Evolutionary conservation across 2,888 invertebrate species (phyloP), one percentile per base, ranked within the genome.

Genomic region (Desoria tigrina): DNA sequence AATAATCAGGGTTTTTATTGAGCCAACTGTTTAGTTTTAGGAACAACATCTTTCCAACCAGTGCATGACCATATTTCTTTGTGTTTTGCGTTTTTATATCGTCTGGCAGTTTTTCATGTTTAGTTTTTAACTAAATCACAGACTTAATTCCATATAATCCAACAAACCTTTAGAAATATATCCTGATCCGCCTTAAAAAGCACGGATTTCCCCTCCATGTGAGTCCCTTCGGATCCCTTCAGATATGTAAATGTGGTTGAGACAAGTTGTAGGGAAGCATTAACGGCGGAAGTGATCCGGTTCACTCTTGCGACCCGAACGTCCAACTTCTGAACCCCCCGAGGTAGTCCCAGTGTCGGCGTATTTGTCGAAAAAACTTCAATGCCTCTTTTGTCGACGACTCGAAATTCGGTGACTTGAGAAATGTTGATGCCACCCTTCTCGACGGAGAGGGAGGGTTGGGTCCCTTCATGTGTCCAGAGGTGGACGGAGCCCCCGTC

Each of bases 181-280:
- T 91, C 90, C 77, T 89, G 88, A 78, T 91, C 90, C 0, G 92
- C 90, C 28, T 85, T 85, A 85, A 90, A 87, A 63, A 86, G 82
- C 18, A 92, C 83, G 72, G 87, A 85, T 68, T 87, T 86, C 11
- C 89, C 79, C 28, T 77, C 72, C 63, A 80, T 75, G 42, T 71
- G 71, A 27, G 79, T 76, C 28, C 92, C 92, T 80, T 93, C 92
- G 0, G 90, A 89, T 0, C 93, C 93, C 65, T 87, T 85, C 1
- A 93, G 81, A 68, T 85, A 84, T 4, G 90, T 84, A 11, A 85
- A 85, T 0, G 83, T 81, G n/a, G 89, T 87, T 0, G 90, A 87
- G n/a, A 86, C 84, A 23, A 93, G 79, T 0, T 80, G 81, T 9
- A 93, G 79, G 64, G 87, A 86, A 18, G 86, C 83, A 74, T 88